Evolutionary conservation across 2,888 invertebrate species (phyloP).

Genomic region (Myopa testacea): DNA sequence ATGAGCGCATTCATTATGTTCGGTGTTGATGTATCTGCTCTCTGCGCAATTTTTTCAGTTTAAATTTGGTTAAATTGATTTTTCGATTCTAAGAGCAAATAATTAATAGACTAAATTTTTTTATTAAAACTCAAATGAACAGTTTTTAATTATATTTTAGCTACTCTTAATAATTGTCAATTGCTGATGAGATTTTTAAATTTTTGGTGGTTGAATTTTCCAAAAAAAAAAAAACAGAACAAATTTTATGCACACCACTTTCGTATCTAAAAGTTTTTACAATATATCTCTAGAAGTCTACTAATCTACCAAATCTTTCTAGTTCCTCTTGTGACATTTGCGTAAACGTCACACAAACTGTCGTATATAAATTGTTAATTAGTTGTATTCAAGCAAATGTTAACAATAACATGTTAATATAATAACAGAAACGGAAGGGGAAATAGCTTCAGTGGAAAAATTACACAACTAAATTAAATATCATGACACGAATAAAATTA

Average conservation of each 20-base stretch:
- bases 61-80: constrained; percentile 27
- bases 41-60: neutral
- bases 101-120: constrained; percentile 2
- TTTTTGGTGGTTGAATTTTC: neutral
- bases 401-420: too few relatives aligned
- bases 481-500: neutral
- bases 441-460: constrained; percentile 2
- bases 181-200: constrained; percentile 3
- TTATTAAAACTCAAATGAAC: constrained; percentile 4
- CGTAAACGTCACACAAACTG: neutral
- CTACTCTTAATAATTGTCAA: neutral
- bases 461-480: constrained; percentile 19
- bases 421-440: neutral
- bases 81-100: constrained; percentile 19
- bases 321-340: neutral
- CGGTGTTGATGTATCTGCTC: constrained; percentile 5
- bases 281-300: neutral
- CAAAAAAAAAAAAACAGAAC: constrained; percentile 12
- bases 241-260: constrained; percentile 16
- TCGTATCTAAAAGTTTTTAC: constrained; percentile 19
- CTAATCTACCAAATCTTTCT: neutral
- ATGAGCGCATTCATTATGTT: constrained; percentile 35
- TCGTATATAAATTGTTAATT: neutral
- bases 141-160: neutral
- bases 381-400: neutral